Base-by-base conservation (phyloP, 2,888 invertebrate genomes). In the Acrobasis suavella region DNA sequence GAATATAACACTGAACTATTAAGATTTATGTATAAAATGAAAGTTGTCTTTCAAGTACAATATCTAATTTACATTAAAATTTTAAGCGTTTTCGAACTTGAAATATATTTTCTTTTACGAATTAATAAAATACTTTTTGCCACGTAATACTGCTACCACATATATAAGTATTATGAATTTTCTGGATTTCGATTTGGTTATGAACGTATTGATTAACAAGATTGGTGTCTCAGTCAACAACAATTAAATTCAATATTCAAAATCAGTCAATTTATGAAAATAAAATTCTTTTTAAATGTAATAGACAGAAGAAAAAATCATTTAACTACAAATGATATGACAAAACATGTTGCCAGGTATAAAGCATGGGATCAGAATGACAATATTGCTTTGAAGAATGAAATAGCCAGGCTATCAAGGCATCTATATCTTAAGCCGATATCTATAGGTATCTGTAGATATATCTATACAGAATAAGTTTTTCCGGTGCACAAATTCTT, bases 1-100 rank as follows among this genome's bases (percentile, higher is more conserved):
- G 74, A 78, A 74, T 75, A 77, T 75, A 77, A 80, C 72, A 73
- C 68, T 72, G 69, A 74, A 54, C 68, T 75, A 72, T 73, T 69
- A 72, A 70, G 60, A 70, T 66, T 67, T 63, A 60, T 62, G 59
- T 66, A 58, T 65, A 67, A 64, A 58, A 62, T 65, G 63, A 69
- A 64, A 73, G 70, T 62, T 72, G 70, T 37, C 46, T 50, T 46
- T 32, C 10, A 54, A 39, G 46, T 67, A 71, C 56, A 58, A 59
- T 66, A 62, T 71, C 71, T 77, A 79, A 75, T 74, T 74, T 72
- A 76, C 69, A 73, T 68, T 74, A 70, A 71, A 62, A 60, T 66
- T 65, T 62, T 72, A 78, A 80, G 78, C 78, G 69, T 71, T 74
- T 65, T 59, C 62, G 68, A 37, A 51, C 60, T 51, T 65, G 64